Percentiles rank a stretch among this genome's conserved stretches.
Conservation (phyloP, 2,888 invertebrate genomes). For the Oxystoma pomonae region DNA sequence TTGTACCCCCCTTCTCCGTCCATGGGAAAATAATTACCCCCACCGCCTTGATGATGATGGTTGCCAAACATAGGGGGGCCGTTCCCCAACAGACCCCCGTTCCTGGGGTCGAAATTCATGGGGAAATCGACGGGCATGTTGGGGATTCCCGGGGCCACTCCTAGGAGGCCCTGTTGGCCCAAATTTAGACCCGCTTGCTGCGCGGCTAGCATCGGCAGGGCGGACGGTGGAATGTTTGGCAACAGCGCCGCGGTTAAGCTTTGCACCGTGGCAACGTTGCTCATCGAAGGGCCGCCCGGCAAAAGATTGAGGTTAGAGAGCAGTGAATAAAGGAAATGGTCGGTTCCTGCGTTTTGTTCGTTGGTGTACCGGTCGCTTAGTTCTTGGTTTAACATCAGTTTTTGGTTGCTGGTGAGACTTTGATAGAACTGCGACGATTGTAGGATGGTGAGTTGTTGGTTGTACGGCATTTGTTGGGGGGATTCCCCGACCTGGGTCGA, state of each 20-base stretch:
- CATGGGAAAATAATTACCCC: slow-evolving; percentile 15
- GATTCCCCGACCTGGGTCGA: too few relatives aligned
- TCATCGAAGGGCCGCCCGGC: slow-evolving; percentile 26
- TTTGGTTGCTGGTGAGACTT: slow-evolving; percentile 66
- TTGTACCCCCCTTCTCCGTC: slow-evolving; percentile 8
- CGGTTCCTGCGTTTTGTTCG: slow-evolving; percentile 47
- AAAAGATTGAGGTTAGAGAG: slow-evolving; percentile 57
- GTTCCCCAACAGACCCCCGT: slow-evolving; percentile 39
- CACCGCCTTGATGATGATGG: slow-evolving; percentile 27
- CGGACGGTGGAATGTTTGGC: slow-evolving; percentile 14
- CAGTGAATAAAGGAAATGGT: slow-evolving; percentile 58
- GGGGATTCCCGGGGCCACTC: slow-evolving; percentile 50
- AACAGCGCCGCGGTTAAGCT: not conserved
- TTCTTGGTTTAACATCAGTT: slow-evolving; percentile 67
- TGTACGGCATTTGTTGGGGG: slow-evolving; percentile 44
- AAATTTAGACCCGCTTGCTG: slow-evolving; percentile 31
- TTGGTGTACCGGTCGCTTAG: slow-evolving; percentile 55
- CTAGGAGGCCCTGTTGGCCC: slow-evolving; percentile 53
- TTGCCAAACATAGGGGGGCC: slow-evolving; percentile 32
- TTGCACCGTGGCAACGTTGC: slow-evolving; percentile 41
- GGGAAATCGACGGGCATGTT: slow-evolving; percentile 39
- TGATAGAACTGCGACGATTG: slow-evolving; percentile 69
- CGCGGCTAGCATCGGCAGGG: slow-evolving; percentile 44
- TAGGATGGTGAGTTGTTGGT: slow-evolving; percentile 60
- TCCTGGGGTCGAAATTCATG: slow-evolving; percentile 45